A percentile compares a stretch with the other conserved stretches of the same genome.
These are phyloP conservation scores for Poeciliopsis infans DNA, from an alignment of 2,797 vertebrate genomes.

Conservation along the genomic window DNA sequence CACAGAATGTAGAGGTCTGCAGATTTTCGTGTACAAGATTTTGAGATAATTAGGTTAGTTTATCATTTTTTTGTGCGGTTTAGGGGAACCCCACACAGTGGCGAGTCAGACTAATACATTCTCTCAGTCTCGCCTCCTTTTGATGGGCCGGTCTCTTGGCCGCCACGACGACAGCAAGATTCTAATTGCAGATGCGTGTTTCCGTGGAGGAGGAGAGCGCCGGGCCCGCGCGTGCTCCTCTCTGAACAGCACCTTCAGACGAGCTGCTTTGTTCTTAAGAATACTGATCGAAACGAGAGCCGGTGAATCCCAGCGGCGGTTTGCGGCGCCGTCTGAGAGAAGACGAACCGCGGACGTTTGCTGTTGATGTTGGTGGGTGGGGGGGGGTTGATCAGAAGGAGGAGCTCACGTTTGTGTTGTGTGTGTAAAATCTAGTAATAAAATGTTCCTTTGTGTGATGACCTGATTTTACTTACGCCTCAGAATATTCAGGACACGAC, in stretches of 20 bases:
- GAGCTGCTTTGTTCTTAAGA: not conserved
- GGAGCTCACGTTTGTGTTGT: not conserved
- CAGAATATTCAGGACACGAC: not conserved
- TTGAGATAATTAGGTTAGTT: not conserved
- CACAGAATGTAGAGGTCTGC: not conserved
- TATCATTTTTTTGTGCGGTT: not conserved
- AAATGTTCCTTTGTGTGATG: not conserved
- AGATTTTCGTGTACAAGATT: not conserved
- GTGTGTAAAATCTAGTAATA: not conserved
- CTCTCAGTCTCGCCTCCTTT: not conserved
- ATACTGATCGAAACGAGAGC: not conserved
- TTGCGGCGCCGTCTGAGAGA: not conserved
- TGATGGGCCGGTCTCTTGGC: not conserved
- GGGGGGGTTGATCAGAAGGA: not conserved
- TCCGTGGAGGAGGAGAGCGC: not conserved
- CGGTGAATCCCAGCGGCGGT: not conserved
- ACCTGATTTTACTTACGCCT: not conserved
- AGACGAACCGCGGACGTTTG: not conserved
- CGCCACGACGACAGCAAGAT: not conserved
- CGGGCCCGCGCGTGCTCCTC: not conserved
- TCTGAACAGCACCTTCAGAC: not conserved
- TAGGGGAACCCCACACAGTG: not conserved
- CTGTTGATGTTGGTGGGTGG: not conserved
- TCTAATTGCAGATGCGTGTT: not conserved
- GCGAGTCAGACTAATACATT: not conserved